Evolutionary conservation across 2,888 invertebrate species (phyloP), one percentile per base, ranked within the genome.

Genomic region (Acleris laterana): DNA sequence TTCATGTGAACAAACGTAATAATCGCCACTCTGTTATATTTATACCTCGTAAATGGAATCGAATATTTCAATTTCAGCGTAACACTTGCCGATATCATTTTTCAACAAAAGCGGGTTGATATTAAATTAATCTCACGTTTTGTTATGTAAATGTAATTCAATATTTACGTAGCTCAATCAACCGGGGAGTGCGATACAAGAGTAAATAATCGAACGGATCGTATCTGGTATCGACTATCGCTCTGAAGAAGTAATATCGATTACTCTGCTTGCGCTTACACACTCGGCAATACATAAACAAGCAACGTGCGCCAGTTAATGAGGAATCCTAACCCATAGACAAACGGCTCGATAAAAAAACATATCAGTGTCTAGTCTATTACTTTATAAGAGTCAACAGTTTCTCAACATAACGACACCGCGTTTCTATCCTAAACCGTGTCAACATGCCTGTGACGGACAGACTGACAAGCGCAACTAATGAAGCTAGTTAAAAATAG

Each of bases 111-210:
- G 46, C 38, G 28, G 22, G 49, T 46, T 65, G 65, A 65, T 66
- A 66, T 57, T 66, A 62, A 38, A 48, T 22, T 61, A 55, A 65
- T 61, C 60, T 65, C 66, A 66, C 66, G 57, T 66, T 66, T 62
- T 66, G 62, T 66, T 62, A 66, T 66, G 66, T 62, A 66, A 62
- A 66, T 62, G 66, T 62, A 66, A 66, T 46, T 57, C 42, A 66
- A 62, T 66, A 66, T 62, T 66, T 57, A 62, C 57, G 57, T 62
- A 62, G 51, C 61, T 66, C 66, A 62, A 66, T 66, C 61, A 62
- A 57, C 61, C 44, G 20, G 50, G 50, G 57, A 66, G 57, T 57
- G 65, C 44, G 20, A 51, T 57, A 62, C 52, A 52, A 66, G 57
- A 66, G 62, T 57, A 62, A 66, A 66, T 62, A 62, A 63, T 50